A percentile compares a stretch with the other conserved stretches of the same genome.
Evolutionary conservation across 2,113 vertebrate genomes (phyloP).

Genomic region (Crocuta crocuta): DNA sequence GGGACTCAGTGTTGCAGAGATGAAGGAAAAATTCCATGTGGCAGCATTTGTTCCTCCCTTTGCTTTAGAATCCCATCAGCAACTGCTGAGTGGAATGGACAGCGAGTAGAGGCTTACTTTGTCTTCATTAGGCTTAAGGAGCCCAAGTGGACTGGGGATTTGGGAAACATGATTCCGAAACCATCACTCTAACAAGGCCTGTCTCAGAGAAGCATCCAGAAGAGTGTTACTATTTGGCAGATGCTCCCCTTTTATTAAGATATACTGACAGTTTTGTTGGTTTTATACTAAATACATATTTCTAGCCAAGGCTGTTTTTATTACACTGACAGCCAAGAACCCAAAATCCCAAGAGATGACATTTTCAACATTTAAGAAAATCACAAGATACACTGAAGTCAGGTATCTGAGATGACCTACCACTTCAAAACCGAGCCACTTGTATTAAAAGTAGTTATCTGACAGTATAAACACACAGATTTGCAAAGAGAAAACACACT

Average conservation of each 20-base stretch:
- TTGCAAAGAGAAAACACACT: conserved; percentile 38
- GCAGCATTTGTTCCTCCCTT: neutral
- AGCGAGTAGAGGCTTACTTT: neutral
- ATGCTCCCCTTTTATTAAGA: conserved; percentile 28
- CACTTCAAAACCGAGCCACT: conserved; percentile 20
- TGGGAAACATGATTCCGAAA: conserved; percentile 23
- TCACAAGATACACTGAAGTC: neutral
- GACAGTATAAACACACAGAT: neutral
- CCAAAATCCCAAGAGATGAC: conserved; percentile 6
- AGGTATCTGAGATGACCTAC: conserved; percentile 19
- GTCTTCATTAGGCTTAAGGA: conserved; percentile 26
- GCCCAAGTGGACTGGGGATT: neutral
- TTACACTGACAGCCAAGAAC: conserved; percentile 45
- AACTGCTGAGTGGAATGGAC: neutral
- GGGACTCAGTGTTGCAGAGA: neutral
- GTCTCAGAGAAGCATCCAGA: neutral
- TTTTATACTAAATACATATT: conserved; percentile 6
- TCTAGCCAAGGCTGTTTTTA: conserved; percentile 47
- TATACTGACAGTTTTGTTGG: neutral
- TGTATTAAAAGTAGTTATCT: conserved; percentile 18
- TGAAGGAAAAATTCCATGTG: conserved; percentile 10
- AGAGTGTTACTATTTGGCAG: conserved; percentile 9
- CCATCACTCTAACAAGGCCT: conserved; percentile 16
- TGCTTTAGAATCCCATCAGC: neutral
- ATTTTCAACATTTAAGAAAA: conserved; percentile 61